Conservation (phyloP, 2,113 vertebrate species). For the Sclerurus mexicanus region DNA sequence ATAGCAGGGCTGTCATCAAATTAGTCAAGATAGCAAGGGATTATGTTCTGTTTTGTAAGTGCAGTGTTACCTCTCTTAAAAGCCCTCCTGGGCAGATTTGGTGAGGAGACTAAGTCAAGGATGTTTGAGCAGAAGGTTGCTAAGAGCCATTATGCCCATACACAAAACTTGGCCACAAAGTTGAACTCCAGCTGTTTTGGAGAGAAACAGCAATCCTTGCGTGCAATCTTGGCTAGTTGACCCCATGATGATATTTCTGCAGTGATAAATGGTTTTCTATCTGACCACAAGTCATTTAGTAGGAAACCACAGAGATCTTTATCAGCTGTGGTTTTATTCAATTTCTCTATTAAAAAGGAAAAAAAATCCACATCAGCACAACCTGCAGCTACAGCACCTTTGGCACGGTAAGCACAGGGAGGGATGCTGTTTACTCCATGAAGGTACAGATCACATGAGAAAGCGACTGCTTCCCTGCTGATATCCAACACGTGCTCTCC, state of each 20-base stretch:
- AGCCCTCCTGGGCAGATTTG: background rate
- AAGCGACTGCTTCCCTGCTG: background rate
- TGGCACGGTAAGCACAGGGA: background rate
- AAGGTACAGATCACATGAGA: background rate
- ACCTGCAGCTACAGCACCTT: background rate
- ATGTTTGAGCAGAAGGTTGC: background rate
- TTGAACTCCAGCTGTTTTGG: background rate
- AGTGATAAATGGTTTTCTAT: background rate
- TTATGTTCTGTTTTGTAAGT: background rate
- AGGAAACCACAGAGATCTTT: background rate
- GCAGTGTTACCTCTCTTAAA: background rate
- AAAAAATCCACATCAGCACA: background rate
- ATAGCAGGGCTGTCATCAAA: background rate
- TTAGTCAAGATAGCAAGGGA: background rate
- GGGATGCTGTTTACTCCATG: background rate
- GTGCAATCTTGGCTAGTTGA: background rate
- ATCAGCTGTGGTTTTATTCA: background rate
- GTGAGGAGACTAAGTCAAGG: background rate
- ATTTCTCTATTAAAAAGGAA: background rate
- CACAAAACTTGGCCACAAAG: background rate
- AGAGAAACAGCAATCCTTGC: background rate
- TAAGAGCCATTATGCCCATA: accelerated
- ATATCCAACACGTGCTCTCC: background rate
- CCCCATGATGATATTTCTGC: background rate
- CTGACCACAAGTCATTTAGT: background rate